A percentile compares a stretch with the other conserved stretches of the same genome.
These are phyloP conservation scores for Leptinotarsa peninsularis DNA, from an alignment of 2,888 invertebrate species.

Conservation along the genomic window DNA sequence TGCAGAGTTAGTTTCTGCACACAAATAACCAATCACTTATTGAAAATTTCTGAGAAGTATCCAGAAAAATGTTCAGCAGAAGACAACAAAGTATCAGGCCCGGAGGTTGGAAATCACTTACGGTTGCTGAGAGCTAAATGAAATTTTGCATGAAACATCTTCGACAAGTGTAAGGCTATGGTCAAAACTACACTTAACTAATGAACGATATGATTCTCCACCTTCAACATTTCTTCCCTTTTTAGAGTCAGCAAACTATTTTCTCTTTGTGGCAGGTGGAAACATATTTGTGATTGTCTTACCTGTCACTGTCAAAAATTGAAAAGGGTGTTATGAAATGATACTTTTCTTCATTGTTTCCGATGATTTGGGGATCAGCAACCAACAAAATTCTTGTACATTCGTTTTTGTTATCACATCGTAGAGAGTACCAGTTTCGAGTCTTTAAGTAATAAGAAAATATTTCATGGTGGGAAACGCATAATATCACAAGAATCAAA, in stretches of 20 bases:
- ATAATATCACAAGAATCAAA: slow-evolving; percentile 32
- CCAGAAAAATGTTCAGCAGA: no score
- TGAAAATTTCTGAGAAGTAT: no score
- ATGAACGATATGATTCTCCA: no score
- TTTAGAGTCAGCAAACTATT: not conserved
- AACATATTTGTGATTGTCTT: slow-evolving; percentile 48
- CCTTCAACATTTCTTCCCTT: not conserved
- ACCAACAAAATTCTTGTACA: slow-evolving; percentile 68
- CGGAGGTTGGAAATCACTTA: no score
- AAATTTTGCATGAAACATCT: not conserved
- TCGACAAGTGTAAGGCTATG: not conserved
- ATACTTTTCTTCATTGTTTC: slow-evolving; percentile 78
- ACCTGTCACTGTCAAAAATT: slow-evolving; percentile 92
- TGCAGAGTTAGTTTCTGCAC: no score
- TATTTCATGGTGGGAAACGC: slow-evolving; percentile 58
- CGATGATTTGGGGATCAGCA: slow-evolving; percentile 94
- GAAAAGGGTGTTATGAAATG: slow-evolving; percentile 77
- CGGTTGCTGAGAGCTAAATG: no score
- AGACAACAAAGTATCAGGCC: no score
- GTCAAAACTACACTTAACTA: not conserved
- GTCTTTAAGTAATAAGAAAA: slow-evolving; percentile 58
- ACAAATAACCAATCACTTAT: no score
- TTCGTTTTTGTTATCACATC: slow-evolving; percentile 56
- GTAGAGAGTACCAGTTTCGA: slow-evolving; percentile 57
- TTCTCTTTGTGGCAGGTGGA: not conserved